These are phyloP conservation scores for Drosophila repleta DNA, from an alignment of 1,140 invertebrate species.

Conservation along the genomic window DNA sequence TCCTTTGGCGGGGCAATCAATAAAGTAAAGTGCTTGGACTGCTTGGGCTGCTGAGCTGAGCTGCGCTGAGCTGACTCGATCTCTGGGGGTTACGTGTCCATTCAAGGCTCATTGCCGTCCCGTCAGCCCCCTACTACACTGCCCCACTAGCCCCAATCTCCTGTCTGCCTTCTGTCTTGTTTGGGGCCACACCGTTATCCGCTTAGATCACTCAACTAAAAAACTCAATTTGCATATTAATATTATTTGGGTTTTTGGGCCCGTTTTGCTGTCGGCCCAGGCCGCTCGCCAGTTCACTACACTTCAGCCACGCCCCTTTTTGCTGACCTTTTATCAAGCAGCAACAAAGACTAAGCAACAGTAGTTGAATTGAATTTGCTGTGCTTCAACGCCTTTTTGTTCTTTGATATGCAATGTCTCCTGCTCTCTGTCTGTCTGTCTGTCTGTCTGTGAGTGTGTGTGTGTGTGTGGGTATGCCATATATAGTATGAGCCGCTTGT, in stretches of 20 bases:
- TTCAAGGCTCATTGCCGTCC: constrained; percentile 30
- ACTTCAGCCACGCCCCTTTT: constrained; percentile 11
- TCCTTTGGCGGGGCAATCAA: constrained; percentile 57
- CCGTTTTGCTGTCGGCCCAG: constrained; percentile 18
- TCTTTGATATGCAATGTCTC: constrained; percentile 62
- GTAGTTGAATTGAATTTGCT: constrained; percentile 79
- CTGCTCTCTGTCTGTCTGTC: constrained; percentile 1
- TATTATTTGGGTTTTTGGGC: constrained; percentile 75
- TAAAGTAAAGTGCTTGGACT: constrained; percentile 63
- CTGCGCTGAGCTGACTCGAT: constrained; percentile 33
- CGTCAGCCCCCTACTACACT: no score
- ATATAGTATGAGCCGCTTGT: constrained; percentile 46
- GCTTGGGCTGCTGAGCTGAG: constrained; percentile 21
- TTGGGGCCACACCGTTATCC: constrained; percentile 70
- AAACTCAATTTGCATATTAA: constrained; percentile 83
- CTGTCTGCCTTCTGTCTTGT: constrained; percentile 7
- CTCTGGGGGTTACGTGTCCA: constrained; percentile 30
- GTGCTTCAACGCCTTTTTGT: constrained; percentile 73
- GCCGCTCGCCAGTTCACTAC: constrained; percentile 8
- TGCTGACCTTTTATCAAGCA: constrained; percentile 70
- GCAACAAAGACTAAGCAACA: constrained; percentile 66
- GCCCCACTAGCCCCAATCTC: constrained; percentile 27
- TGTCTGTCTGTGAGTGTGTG: background rate
- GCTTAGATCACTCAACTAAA: constrained; percentile 83
- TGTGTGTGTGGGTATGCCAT: background rate